Base-by-base conservation (phyloP, 1,140 invertebrate species). In the Papilio dardanus region DNA sequence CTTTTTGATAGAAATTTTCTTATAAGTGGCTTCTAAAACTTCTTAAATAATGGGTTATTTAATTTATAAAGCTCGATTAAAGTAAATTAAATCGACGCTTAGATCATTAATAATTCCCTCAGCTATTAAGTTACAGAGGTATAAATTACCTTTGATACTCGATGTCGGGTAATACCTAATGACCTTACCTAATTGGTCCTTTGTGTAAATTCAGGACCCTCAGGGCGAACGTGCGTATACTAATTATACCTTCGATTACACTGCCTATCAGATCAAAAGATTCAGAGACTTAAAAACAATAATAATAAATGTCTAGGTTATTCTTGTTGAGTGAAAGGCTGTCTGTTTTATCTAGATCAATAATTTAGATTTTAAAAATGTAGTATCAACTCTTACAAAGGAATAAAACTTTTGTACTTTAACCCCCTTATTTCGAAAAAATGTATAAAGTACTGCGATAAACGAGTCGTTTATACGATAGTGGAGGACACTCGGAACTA, bases 21-120 rank as follows among this genome's bases (percentile, higher is more conserved):
- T 50, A 16, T n/a, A 19, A 50, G 1, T 6, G 0, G 1, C 54
- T 28, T 28, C 30, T 16, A 30, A 62, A 62, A 21, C 1, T 14
- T 28, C 54, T 16, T 4, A 5, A 24, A 24, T 7, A 19, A 46
- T 46, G 54, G 1, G 7, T 28, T 10, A 58, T 28, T 58, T 28
- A 28, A 28, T 28, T 4, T 21, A 28, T 58, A 28, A 58, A n/a
- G 24, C 28, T 58, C 3, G 2, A 58, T 58, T 24, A 58, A 28
- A 62, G 14, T 62, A 62, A 62, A 62, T 62, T 28, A 62, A 62
- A 28, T 62, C 24, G 54, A 62, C 54, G 30, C 54, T 62, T 8
- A 8, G 3, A 3, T 62, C 54, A 62, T 62, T 62, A 62, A 62
- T 30, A 62, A 28, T 62, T 62, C 54, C 14, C 54, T 62, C 10